phyloP scores from a whole-genome alignment of 1,140 invertebrate species.

The Adelges cooleyi region DNA sequence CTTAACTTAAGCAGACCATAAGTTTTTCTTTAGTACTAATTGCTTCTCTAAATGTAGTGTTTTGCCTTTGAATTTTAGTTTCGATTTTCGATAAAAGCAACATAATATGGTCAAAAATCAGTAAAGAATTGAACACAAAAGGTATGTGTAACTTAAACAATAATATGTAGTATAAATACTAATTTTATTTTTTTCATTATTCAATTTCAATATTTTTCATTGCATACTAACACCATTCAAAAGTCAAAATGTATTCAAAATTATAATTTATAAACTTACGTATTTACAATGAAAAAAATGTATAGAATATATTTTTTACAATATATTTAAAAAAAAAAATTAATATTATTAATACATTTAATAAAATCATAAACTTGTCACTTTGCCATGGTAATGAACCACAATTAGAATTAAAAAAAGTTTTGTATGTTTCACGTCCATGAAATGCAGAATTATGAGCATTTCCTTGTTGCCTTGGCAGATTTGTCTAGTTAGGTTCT shows the following conservation, averaged over 20 bases:
- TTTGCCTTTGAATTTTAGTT: too few species aligned
- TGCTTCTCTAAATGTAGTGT: not conserved
- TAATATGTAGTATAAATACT: not conserved
- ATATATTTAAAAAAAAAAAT: not conserved
- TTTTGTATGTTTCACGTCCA: conserved; percentile 14
- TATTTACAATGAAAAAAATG: too few species aligned
- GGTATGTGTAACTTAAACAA: not conserved
- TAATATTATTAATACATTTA: not conserved
- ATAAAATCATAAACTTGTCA: not conserved
- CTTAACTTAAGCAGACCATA: not conserved
- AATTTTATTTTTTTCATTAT: not conserved
- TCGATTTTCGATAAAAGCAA: too few species aligned
- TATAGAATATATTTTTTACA: too few species aligned
- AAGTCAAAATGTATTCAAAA: not conserved
- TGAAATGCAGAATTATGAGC: not conserved
- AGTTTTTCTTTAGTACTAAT: not conserved
- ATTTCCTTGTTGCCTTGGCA: conserved; percentile 5
- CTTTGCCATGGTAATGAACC: conserved; percentile 26
- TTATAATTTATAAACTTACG: not conserved
- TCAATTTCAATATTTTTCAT: too few species aligned
- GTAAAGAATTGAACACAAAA: not conserved
- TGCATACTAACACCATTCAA: not conserved
- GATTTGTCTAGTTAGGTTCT: not conserved
- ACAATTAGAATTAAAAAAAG: conserved; percentile 7
- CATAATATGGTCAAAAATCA: not conserved